Evolutionary conservation across 1,140 invertebrate species (phyloP), one percentile per base, ranked within the genome.

Genomic region (Zophobas morio): DNA sequence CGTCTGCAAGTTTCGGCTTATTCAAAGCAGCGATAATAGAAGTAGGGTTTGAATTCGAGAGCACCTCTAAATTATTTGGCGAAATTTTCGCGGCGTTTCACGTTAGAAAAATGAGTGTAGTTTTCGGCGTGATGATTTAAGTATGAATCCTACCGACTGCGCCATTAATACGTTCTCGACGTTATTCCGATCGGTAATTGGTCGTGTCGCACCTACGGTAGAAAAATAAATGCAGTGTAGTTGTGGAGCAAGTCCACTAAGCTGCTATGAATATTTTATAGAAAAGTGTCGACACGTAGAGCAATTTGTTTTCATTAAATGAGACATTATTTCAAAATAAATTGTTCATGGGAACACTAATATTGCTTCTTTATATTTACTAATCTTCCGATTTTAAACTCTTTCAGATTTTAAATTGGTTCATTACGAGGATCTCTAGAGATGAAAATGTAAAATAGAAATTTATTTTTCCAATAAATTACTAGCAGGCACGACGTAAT

Each of bases 381-480:
- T 66, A 66, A 66, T 66, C 60, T 66, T 66, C 60, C 40, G 60
- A 66, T 66, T 66, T 66, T 66, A 20, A 66, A 66, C 60, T 42
- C 37, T 66, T 66, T 33, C 39, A 42, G 60, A 66, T 42, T 66
- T 66, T 66, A 66, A 66, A 66, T 66, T 66, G 60, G 37, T 66
- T 66, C 60, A 66, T 66, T 66, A 66, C 6, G 20, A 4, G 60
- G 37, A 66, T 66, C 35, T 66, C 36, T 42, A 32, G 3, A 66
- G 60, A 66, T 66, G 60, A 66, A 66, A 66, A 66, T 66, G 60
- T 47, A 42, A 66, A 66, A 66, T 42, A 66, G 60, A 47, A 66
- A 66, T 66, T 66, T 66, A 66, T 66, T 66, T 66, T 66, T 37
- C 42, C 60, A 66, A 66, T 66, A 66, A 66, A 66, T 66, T 66